Base-by-base conservation (phyloP, 2,797 vertebrate genomes). In the Eleutherodactylus coqui region DNA sequence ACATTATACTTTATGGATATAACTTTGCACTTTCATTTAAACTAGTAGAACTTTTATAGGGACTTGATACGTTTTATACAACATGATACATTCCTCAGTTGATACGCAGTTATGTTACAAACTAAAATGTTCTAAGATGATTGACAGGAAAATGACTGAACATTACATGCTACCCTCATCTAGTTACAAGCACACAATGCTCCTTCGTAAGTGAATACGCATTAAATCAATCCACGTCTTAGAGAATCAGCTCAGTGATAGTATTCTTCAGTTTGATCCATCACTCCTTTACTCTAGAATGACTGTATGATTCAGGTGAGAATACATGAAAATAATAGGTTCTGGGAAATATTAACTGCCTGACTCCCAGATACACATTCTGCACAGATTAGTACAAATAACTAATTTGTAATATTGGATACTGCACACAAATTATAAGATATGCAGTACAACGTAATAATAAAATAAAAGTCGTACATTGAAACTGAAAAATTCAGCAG, bases 181-280 rank as follows among this genome's bases (percentile, higher is more conserved):
- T 32, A 27, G 47, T 72, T 43, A 34, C 60, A 45, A 34, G 27
- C 38, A 72, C 62, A 79, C 51, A 79, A 79, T 69, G 38, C 51
- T 21, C n/a, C 49, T 60, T 27, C 60, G 64, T n/a, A 70, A 73
- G 70, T 73, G 76, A 85, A 85, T 77, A 36, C 47, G 32, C 49
- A 69, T 69, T 69, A 34, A 84, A 47, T 84, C 73, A 62, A 84
- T 64, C 29, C 55, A 64, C 82, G 47, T 79, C 49, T 85, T 38
- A 58, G 17, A 64, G 79, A 69, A 72, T 79, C 83, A 85, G 29
- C 75, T 60, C 34, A 75, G 24, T 58, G 29, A 53, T 19, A 70
- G 43, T 32, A 55, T 32, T 55, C 32, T 45, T 58, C 34, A 58
- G 24, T n/a, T 17, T 34, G 29, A 36, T 55, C 75, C 64, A 79